These are phyloP conservation scores for Dendrocincla tyrannina DNA, from an alignment of 2,797 vertebrate species.

Conservation along the genomic window DNA sequence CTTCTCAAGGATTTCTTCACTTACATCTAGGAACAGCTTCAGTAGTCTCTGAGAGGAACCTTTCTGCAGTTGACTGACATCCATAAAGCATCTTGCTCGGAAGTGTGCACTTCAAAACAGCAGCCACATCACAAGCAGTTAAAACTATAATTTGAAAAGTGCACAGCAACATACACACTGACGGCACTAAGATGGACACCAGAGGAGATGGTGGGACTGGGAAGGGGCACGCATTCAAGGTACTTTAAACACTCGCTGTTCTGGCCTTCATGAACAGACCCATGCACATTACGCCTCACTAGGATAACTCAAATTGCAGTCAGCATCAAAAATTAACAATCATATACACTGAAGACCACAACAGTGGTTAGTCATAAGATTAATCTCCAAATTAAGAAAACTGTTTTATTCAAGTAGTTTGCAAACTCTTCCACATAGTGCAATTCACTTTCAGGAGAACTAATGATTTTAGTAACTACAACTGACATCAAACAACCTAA, in stretches of 20 bases:
- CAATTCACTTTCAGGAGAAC: neutral
- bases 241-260: neutral
- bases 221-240: accelerated
- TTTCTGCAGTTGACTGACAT: neutral
- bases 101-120: neutral
- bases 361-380: neutral
- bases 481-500: neutral
- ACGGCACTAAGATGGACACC: neutral
- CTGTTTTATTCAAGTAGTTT: neutral
- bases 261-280: neutral
- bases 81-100: neutral
- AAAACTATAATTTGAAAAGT: neutral
- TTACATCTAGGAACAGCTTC: neutral
- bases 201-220: neutral
- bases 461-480: neutral
- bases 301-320: neutral
- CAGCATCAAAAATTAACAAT: neutral
- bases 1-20: neutral
- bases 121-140: neutral
- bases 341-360: neutral
- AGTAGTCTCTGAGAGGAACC: neutral
- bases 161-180: neutral
- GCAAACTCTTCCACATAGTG: neutral
- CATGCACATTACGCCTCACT: neutral
- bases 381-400: neutral